These are phyloP conservation scores for Neotoma lepida DNA, from an alignment of 2,113 vertebrate genomes.

Conservation along the genomic window DNA sequence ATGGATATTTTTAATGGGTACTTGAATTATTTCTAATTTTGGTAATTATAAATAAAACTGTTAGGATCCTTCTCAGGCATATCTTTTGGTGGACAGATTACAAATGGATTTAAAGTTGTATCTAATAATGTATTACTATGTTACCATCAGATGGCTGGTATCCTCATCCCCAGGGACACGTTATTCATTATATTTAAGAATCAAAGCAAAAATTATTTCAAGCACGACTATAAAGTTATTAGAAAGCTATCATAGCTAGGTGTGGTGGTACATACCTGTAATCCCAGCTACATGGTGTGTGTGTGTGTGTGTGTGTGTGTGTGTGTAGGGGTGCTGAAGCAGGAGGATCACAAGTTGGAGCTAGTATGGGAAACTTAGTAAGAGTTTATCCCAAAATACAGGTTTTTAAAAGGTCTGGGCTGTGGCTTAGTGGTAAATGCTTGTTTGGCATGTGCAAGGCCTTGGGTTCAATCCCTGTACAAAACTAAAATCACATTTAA, in stretches of 20 bases:
- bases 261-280: not conserved
- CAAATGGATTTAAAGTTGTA: not conserved
- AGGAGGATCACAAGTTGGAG: not conserved
- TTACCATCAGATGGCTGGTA: not conserved
- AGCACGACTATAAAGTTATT: slow-evolving; percentile 1
- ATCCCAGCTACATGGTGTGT: not conserved
- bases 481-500: not conserved
- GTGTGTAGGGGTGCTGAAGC: not conserved
- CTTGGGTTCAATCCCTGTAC: not conserved
- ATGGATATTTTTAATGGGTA: not conserved
- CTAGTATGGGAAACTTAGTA: not conserved
- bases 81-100: not conserved
- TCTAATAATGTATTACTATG: not conserved
- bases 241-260: not conserved
- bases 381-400: not conserved
- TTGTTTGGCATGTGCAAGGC: not conserved
- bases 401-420: not conserved
- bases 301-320: not conserved
- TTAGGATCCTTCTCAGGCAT: not conserved
- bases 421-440: not conserved
- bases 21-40: slow-evolving; percentile 40
- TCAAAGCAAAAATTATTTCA: slow-evolving; percentile 45
- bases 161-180: not conserved
- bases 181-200: not conserved
- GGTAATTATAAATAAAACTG: slow-evolving; percentile 17